phyloP scores from a whole-genome alignment of 2,113 vertebrate species.

The Spea bombifrons region DNA sequence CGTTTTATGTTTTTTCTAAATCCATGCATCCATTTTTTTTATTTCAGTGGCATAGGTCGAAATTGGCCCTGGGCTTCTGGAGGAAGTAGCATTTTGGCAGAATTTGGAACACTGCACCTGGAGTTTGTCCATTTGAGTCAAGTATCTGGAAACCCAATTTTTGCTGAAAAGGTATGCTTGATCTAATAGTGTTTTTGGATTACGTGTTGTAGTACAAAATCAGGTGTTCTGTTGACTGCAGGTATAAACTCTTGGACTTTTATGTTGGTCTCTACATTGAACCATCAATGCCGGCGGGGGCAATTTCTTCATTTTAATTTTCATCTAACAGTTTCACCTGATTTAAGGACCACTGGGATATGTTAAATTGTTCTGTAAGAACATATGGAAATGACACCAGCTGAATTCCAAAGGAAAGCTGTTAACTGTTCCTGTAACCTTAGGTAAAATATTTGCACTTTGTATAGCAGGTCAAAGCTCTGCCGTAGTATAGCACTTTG shows the following conservation, averaged over 20 bases:
- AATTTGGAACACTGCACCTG: conserved; percentile 94
- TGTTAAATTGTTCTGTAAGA: no score
- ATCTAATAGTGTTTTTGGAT: not conserved
- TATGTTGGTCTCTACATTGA: no score
- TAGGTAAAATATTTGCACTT: conserved; percentile 5
- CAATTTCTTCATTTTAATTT: no score
- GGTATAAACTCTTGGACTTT: no score
- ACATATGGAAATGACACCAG: no score
- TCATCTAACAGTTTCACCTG: no score
- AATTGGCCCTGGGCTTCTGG: conserved; percentile 99
- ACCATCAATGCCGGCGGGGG: no score
- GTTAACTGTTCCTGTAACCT: not conserved
- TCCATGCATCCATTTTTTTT: conserved; percentile 47
- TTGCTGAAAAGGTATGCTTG: conserved; percentile 87
- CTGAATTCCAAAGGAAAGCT: not conserved
- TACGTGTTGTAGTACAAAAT: no score
- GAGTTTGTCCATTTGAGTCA: conserved; percentile 92
- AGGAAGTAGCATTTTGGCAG: conserved; percentile 97
- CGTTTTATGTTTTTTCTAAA: not conserved
- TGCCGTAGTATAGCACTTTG: not conserved
- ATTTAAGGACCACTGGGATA: no score
- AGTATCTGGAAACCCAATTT: conserved; percentile 87
- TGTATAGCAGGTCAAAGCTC: conserved; percentile 1
- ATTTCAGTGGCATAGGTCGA: conserved; percentile 84
- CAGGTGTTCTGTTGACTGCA: no score